Evolutionary conservation across 2,888 invertebrate genomes (phyloP).

Genomic region (Perizoma affinitatum): DNA sequence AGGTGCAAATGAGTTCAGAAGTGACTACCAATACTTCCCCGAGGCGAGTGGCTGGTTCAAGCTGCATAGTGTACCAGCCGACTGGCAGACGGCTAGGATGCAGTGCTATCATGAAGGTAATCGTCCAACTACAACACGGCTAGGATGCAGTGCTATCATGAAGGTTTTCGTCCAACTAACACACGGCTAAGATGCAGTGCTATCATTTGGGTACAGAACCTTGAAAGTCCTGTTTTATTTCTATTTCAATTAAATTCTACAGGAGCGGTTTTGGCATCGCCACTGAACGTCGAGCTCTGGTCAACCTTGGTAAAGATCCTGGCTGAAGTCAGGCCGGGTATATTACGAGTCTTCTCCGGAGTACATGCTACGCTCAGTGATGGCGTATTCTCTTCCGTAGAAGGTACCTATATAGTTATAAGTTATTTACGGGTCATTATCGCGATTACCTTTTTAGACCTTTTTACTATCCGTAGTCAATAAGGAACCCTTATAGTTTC

Average conservation of each 20-base stretch:
- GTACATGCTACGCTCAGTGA: neutral
- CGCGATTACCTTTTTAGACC: too few species aligned
- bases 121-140: too few species aligned
- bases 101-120: slow-evolving; percentile 35
- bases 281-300: neutral
- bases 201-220: slow-evolving; percentile 13
- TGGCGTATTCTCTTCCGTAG: neutral
- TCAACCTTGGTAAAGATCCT: neutral
- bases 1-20: slow-evolving; percentile 5
- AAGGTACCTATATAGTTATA: neutral
- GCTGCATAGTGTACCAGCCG: slow-evolving; percentile 46
- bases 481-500: neutral
- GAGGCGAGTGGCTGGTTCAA: slow-evolving; percentile 45
- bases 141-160: slow-evolving; percentile 37
- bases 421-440: too few species aligned
- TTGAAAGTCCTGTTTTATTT: too few species aligned
- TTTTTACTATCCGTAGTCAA: too few species aligned
- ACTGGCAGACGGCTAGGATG: slow-evolving; percentile 46
- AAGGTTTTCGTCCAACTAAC: slow-evolving; percentile 1
- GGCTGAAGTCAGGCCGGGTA: neutral
- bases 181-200: slow-evolving; percentile 32
- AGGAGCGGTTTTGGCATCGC: slow-evolving; percentile 4
- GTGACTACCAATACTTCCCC: slow-evolving; percentile 4
- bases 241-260: neutral
- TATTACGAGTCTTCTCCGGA: neutral